Conservation (phyloP, 2,888 invertebrate species). For the Coronaproctus castanopsis region DNA sequence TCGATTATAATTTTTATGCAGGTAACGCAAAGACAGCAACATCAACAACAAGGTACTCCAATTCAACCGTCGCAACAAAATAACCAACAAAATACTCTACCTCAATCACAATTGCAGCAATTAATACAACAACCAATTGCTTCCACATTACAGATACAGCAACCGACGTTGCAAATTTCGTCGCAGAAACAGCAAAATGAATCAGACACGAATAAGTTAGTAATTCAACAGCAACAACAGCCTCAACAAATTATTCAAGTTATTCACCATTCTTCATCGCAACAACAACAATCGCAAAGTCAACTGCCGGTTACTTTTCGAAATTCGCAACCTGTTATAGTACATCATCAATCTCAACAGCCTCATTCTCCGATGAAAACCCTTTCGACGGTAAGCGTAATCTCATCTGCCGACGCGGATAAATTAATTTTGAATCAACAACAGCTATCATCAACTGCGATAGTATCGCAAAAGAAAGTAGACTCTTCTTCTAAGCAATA, state of each 20-base stretch:
- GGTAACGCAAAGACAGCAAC: conserved; percentile 48
- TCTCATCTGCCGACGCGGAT: neutral
- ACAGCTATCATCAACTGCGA: neutral
- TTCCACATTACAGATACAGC: conserved; percentile 10
- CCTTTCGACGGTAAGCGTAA: neutral
- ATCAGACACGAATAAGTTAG: neutral
- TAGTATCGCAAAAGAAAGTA: neutral
- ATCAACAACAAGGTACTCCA: conserved; percentile 24
- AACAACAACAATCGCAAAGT: neutral
- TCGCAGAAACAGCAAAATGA: conserved; percentile 1
- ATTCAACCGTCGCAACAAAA: neutral
- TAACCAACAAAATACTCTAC: neutral
- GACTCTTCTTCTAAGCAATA: neutral
- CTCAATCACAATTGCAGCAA: conserved; percentile 5
- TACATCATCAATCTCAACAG: too few relatives aligned
- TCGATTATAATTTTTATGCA: too few relatives aligned
- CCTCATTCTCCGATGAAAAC: neutral
- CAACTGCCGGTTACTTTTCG: neutral
- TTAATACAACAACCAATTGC: conserved; percentile 1
- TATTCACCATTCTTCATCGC: neutral
- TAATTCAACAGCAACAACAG: neutral
- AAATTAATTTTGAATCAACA: neutral
- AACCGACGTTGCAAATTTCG: conserved; percentile 2
- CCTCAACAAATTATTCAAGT: neutral
- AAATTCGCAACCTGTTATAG: neutral